These are phyloP conservation scores for Dendronephthya gigantea DNA, from an alignment of 64 coral and sea anemone species.

Conservation along the genomic window DNA sequence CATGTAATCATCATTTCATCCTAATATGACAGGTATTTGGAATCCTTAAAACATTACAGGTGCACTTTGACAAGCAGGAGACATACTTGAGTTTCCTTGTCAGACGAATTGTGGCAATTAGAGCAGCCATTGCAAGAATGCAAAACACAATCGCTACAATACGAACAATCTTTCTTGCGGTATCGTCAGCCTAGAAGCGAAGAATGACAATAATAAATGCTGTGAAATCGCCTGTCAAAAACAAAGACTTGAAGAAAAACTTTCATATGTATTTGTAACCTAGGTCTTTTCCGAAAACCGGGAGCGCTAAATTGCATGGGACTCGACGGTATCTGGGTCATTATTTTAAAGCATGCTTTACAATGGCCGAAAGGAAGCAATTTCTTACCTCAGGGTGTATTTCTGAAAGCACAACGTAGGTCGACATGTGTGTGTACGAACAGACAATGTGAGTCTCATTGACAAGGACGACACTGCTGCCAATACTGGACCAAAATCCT, in stretches of 20 bases:
- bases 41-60: neutral
- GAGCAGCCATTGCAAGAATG: neutral
- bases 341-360: too few relatives aligned
- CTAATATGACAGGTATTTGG: neutral
- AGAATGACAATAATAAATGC: too few relatives aligned
- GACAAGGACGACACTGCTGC: neutral
- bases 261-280: too few relatives aligned
- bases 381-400: neutral
- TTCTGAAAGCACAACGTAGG: neutral
- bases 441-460: neutral
- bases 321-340: too few relatives aligned
- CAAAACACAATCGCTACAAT: constrained; percentile 4
- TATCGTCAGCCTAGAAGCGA: neutral
- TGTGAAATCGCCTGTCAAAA: too few relatives aligned
- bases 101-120: neutral
- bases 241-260: too few relatives aligned
- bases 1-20: neutral
- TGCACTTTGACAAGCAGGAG: neutral
- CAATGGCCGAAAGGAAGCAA: too few relatives aligned
- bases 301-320: too few relatives aligned
- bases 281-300: too few relatives aligned
- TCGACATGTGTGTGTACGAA: neutral
- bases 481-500: neutral
- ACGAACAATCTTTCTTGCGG: neutral
- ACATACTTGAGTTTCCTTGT: neutral